These are phyloP conservation scores for Scyliorhinus canicula DNA, from an alignment of 2,797 vertebrate species.

Conservation along the genomic window DNA sequence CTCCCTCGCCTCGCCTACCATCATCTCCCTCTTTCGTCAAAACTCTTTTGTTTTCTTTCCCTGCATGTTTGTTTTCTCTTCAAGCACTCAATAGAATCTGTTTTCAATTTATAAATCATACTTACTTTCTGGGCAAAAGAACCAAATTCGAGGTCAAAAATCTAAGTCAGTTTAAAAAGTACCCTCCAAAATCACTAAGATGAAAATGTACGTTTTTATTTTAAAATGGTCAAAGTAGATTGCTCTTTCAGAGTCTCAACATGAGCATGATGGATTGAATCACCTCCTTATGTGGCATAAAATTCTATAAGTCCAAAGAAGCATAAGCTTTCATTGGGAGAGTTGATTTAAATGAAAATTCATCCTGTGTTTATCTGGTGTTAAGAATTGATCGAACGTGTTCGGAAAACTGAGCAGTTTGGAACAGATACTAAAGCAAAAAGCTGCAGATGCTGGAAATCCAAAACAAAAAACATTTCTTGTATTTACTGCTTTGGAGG, in stretches of 20 bases:
- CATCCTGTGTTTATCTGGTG: background rate
- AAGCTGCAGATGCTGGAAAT: background rate
- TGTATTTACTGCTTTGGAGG: background rate
- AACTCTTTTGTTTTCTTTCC: too few relatives aligned
- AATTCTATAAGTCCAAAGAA: background rate
- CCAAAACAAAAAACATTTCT: background rate
- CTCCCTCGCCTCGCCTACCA: background rate
- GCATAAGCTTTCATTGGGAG: background rate
- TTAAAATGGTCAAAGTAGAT: background rate
- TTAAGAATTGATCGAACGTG: background rate
- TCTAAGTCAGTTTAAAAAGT: background rate
- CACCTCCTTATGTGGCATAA: background rate
- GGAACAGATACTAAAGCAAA: background rate
- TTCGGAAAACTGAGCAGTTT: background rate
- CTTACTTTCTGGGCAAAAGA: background rate
- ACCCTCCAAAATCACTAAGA: background rate
- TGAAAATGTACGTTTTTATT: background rate
- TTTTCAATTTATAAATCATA: background rate
- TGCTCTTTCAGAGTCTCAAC: background rate
- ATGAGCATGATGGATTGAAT: background rate
- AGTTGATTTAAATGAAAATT: background rate
- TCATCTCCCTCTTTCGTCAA: too few relatives aligned
- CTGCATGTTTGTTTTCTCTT: too few relatives aligned
- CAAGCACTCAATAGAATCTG: too few relatives aligned
- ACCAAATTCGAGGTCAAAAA: background rate